A percentile compares a stretch with the other conserved stretches of the same genome.
Evolutionary conservation across 1,140 invertebrate species (phyloP).

Genomic region (Delia radicum): DNA sequence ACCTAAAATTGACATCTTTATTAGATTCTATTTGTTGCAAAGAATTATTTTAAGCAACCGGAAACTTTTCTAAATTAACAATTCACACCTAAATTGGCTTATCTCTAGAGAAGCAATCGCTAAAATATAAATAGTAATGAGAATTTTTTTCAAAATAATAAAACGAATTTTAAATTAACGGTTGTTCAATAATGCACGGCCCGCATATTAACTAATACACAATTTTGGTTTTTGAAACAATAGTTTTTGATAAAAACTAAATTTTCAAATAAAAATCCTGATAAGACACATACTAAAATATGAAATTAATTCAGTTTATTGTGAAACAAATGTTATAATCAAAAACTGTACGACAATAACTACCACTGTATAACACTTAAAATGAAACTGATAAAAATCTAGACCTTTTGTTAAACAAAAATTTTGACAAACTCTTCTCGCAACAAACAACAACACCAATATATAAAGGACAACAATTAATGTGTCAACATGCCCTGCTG

Average conservation of each 20-base stretch:
- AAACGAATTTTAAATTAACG: slow-evolving; percentile 16
- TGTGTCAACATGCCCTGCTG: slow-evolving; percentile 23
- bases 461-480: slow-evolving; percentile 14
- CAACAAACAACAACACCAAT: neutral
- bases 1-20: too few species aligned
- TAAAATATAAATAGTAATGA: neutral
- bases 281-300: slow-evolving; percentile 15
- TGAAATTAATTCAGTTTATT: slow-evolving; percentile 2
- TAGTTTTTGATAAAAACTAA: neutral
- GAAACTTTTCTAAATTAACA: neutral
- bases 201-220: neutral
- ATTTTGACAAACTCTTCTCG: neutral
- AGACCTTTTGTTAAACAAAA: neutral
- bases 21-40: too few species aligned
- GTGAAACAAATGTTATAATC: neutral
- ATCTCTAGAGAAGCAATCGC: neutral
- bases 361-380: neutral
- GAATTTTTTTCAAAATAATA: neutral
- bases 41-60: too few species aligned
- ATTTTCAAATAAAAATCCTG: neutral
- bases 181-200: neutral
- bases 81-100: slow-evolving; percentile 15
- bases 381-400: neutral
- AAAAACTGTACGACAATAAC: neutral
- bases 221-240: neutral